These are phyloP conservation scores for Cromileptes altivelis DNA, from an alignment of 2,113 vertebrate genomes.

Conservation along the genomic window DNA sequence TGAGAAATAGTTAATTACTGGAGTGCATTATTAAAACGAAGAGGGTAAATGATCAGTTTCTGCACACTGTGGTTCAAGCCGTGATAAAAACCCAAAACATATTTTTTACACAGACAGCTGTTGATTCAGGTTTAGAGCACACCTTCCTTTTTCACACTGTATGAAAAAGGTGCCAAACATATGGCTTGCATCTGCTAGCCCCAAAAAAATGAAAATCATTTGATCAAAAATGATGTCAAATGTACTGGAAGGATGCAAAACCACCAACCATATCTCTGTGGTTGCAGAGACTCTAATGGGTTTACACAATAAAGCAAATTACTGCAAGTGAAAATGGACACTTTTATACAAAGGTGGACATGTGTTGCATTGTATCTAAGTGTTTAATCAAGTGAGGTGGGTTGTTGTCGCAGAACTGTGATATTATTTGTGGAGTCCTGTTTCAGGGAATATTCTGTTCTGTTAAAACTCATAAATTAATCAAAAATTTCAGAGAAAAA, in stretches of 20 bases:
- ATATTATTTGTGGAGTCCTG: too few species aligned
- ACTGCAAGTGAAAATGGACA: background rate
- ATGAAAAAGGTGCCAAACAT: background rate
- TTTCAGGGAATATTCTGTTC: too few species aligned
- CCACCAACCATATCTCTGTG: background rate
- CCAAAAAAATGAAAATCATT: background rate
- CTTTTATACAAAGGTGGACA: background rate
- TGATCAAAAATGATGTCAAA: background rate
- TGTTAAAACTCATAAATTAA: too few species aligned
- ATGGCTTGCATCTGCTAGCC: too few species aligned
- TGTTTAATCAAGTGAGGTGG: too few species aligned
- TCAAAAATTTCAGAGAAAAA: too few species aligned
- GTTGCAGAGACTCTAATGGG: background rate
- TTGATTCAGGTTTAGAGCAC: background rate
- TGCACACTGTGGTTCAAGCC: background rate
- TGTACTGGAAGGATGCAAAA: background rate
- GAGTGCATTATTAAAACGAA: conserved; percentile 4
- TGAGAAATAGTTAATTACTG: background rate
- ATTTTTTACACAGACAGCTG: background rate
- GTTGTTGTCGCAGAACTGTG: too few species aligned
- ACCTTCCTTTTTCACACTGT: background rate
- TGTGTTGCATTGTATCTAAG: background rate
- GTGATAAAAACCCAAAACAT: background rate
- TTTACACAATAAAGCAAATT: background rate
- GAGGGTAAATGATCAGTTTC: background rate